Evolutionary conservation across 2,113 vertebrate genomes (phyloP).

Genomic region (Pithys albifrons): DNA sequence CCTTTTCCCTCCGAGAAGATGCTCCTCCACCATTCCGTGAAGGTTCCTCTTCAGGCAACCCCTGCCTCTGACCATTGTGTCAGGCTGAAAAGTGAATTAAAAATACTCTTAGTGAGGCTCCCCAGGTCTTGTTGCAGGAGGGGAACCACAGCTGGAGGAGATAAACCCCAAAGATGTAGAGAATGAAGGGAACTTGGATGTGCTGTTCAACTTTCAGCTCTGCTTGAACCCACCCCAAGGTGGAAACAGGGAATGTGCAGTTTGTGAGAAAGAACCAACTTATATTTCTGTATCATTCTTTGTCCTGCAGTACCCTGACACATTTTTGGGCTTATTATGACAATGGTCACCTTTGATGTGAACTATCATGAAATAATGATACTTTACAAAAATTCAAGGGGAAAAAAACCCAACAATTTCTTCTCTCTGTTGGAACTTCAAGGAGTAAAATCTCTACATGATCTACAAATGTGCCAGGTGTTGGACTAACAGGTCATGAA

Average conservation of each 20-base stretch:
- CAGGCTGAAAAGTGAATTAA: background rate
- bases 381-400: background rate
- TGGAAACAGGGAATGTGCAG: background rate
- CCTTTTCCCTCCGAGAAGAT: background rate
- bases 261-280: background rate
- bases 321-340: background rate
- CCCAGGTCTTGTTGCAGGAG: background rate
- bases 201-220: background rate
- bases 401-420: fast-evolving
- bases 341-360: background rate
- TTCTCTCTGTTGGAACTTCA: background rate
- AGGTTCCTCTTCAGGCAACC: background rate
- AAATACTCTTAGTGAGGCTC: fast-evolving
- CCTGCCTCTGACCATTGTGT: background rate
- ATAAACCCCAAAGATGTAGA: fast-evolving
- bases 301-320: background rate
- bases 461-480: background rate
- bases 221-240: background rate
- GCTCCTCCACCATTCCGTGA: background rate
- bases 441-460: background rate
- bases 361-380: fast-evolving
- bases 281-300: fast-evolving
- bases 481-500: no score
- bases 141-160: background rate
- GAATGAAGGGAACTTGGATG: fast-evolving